These are phyloP conservation scores for Camelus dromedarius DNA, from an alignment of 2,113 vertebrate species.

Conservation along the genomic window DNA sequence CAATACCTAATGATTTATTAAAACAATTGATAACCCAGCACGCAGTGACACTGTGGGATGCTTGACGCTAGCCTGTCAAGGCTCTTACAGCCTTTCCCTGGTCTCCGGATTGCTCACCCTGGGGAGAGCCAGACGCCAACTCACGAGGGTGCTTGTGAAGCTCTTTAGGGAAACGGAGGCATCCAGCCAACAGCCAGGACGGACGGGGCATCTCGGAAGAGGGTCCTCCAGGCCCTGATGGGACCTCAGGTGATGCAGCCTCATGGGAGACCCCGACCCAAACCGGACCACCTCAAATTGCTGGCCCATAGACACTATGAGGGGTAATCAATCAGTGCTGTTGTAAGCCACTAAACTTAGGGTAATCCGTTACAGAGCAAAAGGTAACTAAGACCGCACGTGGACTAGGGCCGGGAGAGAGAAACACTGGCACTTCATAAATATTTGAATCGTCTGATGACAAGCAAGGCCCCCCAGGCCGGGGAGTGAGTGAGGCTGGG, in stretches of 20 bases:
- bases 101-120: background rate
- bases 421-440: background rate
- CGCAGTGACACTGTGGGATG: background rate
- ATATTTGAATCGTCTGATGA: background rate
- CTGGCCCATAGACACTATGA: background rate
- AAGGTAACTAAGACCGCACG: rapidly evolving
- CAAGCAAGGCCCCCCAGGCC: background rate
- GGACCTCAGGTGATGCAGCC: background rate
- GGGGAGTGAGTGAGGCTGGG: too few relatives aligned
- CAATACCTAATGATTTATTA: too few relatives aligned
- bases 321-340: background rate
- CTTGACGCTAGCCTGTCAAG: background rate
- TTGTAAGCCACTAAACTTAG: background rate
- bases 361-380: background rate
- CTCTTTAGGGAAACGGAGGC: background rate
- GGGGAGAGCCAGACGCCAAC: background rate
- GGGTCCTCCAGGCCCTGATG: background rate
- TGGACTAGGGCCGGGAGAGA: background rate
- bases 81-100: background rate
- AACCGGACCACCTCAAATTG: background rate
- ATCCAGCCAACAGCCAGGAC: background rate
- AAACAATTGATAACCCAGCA: too few relatives aligned
- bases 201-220: too few relatives aligned
- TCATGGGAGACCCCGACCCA: background rate
- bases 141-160: background rate